phyloP scores from a whole-genome alignment of 2,797 vertebrate species.

The Myotis daubentonii region DNA sequence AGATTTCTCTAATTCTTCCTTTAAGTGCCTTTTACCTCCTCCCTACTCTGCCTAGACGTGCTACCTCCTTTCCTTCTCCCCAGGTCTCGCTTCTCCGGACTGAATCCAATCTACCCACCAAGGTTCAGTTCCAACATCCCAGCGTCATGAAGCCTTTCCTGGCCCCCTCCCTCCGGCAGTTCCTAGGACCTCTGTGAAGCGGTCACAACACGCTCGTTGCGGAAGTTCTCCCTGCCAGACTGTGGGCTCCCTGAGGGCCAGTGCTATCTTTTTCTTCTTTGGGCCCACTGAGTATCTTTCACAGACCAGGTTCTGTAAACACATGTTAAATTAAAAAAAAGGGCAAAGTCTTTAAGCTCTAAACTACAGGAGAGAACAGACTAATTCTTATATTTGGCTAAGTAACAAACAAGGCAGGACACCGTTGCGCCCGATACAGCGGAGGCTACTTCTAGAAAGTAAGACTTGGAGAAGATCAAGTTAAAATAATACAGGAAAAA shows the following conservation, averaged over 20 bases:
- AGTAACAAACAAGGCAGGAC: neutral
- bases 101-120: neutral
- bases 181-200: neutral
- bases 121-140: neutral
- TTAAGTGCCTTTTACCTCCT: neutral
- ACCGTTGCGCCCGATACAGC: neutral
- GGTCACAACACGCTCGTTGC: neutral
- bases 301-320: neutral
- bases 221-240: neutral
- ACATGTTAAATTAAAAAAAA: neutral
- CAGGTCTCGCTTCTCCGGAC: accelerated
- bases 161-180: neutral
- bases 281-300: neutral
- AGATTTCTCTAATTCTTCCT: conserved; percentile 8
- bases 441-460: neutral
- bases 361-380: neutral
- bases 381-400: neutral
- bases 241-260: neutral
- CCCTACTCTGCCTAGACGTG: neutral
- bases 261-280: neutral
- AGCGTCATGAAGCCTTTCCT: neutral
- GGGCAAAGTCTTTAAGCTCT: neutral
- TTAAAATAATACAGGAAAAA: neutral
- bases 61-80: neutral
- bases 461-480: neutral